Evolutionary conservation across 2,888 invertebrate genomes (phyloP), one percentile per base, ranked within the genome.

Genomic region (Polylopha cassiicola): DNA sequence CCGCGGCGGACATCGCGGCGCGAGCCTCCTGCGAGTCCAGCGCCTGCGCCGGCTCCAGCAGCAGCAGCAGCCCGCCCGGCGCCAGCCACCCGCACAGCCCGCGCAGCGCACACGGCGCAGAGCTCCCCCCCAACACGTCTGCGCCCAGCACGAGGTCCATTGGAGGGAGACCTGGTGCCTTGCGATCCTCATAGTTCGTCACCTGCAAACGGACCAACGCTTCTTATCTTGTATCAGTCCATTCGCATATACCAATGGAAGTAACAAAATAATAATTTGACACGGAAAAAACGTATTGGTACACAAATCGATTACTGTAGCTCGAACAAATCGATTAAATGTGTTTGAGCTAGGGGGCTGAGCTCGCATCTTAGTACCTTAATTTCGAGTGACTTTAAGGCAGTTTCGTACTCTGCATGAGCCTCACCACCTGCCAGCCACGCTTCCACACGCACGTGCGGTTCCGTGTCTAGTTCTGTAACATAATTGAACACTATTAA

Each of bases 41-140:
- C n/a, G n/a, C n/a, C n/a, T n/a, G n/a, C n/a, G n/a, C n/a, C 28
- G 88, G 87, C 78, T 95, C 94, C 72, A 93, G 92, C 39, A 93
- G 78, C 44, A 95, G 77, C 23, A 95, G 61, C 68, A 93, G 91
- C 30, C 94, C 95, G 33, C 88, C 87, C 1, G 88, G 75, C 57
- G 88, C 91, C 22, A 95, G 65, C 29, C 91, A 89, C 9, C 78
- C 86, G 1, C 86, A 76, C 47, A 93, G 81, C 54, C 89, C 87
- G 23, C 78, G 71, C 32, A 94, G 69, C 44, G 87, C 64, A n/a
- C n/a, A n/a, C n/a, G n/a, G n/a, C 2, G 64, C 72, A 20, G 87
- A 87, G 55, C 89, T 88, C 20, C 89, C 87, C 11, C 87, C 66
- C 21, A 93, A 55, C 46, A 90, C 86, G 68, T 94, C 92, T 30